A percentile compares a stretch with the other conserved stretches of the same genome.
phyloP scores from a whole-genome alignment of 37 sponge, comb jelly and placozoan species.

The Mnemiopsis leidyi region DNA sequence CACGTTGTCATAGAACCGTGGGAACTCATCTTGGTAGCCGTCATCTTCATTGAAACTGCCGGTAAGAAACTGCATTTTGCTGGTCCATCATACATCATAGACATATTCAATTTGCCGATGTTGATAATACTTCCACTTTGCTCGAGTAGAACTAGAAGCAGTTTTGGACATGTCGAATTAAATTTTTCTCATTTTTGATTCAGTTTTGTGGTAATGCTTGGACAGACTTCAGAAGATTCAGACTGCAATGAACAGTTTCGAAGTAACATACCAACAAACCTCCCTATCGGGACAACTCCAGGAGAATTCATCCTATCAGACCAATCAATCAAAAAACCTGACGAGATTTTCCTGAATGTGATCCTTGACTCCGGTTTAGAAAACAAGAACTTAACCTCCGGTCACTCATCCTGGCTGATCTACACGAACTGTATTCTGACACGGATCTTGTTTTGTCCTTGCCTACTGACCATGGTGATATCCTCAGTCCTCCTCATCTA shows the following conservation, averaged over 20 bases:
- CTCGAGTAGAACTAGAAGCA: too few relatives aligned
- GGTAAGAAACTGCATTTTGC: neutral
- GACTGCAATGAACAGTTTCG: too few relatives aligned
- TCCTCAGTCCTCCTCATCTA: conserved; percentile 37
- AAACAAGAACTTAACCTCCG: neutral
- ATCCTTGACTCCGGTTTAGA: neutral
- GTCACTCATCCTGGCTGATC: neutral
- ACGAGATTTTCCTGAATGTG: neutral
- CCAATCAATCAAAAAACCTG: neutral
- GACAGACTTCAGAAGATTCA: too few relatives aligned
- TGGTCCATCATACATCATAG: neutral
- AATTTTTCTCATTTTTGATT: too few relatives aligned
- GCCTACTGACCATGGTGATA: neutral
- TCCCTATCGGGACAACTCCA: neutral
- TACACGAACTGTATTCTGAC: neutral
- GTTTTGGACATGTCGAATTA: too few relatives aligned
- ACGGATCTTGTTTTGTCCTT: neutral
- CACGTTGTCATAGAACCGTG: neutral
- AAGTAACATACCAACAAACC: too few relatives aligned
- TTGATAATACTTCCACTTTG: too few relatives aligned
- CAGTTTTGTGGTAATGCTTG: too few relatives aligned
- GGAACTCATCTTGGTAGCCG: neutral
- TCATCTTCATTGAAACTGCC: neutral
- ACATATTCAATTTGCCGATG: neutral
- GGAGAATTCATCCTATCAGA: neutral